Base-by-base conservation (phyloP, 2,888 invertebrate species). In the Tenodera sinensis region DNA sequence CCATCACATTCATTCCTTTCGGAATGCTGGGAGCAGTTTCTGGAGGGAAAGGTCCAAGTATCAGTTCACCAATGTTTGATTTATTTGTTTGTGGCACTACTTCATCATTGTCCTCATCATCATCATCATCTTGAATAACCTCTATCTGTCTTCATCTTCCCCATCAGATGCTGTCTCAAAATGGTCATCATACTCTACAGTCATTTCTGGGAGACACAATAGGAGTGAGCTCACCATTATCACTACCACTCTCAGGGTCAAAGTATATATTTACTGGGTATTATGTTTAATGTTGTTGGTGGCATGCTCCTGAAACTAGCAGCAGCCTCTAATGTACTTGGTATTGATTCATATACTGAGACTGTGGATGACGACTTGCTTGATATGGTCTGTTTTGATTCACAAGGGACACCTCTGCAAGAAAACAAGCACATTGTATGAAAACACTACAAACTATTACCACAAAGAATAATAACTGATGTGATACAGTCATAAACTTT, bases 141-240 rank as follows among this genome's bases (percentile, higher is more conserved):
- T 84, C 89, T 71, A 89, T 88, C 90, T 90, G 28, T 88, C 88
- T 3, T 85, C 85, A 30, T 86, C 54, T 83, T 87, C 87, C 83
- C 87, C 87, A 87, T 89, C 90, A 28, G 90, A 90, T 25, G 90
- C 90, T 47, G 90, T 90, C 47, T 90, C 88, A 84, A 90, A 90
- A 28, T 88, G 42, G 42, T 90, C 90, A 83, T 90, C 90, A n/a
- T 90, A 88, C 30, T 90, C 90, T 28, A 88, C 84, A 88, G 83
- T 90, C 88, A 47, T 85, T 90, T 27, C 71, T 83, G 25, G 89
- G 83, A n/a, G 89, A 84, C 27, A 89, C 87, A 28, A 90, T 84
- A 3, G 90, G 90, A 20, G 90, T 90, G 15, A 90, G 84, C 42
- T 90, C 90, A 3, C 90, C 90, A 84, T 90, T 90, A 42, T 90